Percentiles rank a stretch among this genome's conserved stretches.
These are phyloP conservation scores for Callospermophilus lateralis DNA, from an alignment of 2,113 vertebrate genomes.

Conservation along the genomic window DNA sequence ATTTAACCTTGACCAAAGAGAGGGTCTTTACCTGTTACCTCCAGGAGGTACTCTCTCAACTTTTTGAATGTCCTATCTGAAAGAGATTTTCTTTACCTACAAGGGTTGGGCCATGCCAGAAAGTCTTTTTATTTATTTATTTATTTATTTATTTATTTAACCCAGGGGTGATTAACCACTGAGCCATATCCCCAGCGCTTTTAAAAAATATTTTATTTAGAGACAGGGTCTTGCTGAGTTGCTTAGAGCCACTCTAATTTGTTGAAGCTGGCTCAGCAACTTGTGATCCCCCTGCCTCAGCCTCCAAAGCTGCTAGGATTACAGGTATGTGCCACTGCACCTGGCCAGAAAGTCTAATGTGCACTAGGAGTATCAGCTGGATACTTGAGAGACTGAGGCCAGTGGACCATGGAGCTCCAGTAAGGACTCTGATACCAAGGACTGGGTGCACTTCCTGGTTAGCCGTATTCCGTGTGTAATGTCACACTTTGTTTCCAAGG, in stretches of 20 bases:
- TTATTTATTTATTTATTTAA: too few species aligned
- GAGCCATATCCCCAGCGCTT: too few species aligned
- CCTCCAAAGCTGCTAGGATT: too few species aligned
- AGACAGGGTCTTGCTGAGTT: too few species aligned
- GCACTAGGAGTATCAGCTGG: neutral
- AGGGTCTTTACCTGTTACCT: neutral
- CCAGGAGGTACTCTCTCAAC: neutral
- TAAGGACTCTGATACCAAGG: neutral
- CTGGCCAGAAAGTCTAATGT: neutral
- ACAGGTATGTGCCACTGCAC: too few species aligned
- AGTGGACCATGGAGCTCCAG: neutral
- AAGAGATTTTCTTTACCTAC: neutral
- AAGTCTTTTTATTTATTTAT: neutral
- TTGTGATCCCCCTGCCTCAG: too few species aligned
- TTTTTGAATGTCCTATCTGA: neutral
- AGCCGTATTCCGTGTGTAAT: fast-evolving
- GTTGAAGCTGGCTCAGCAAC: too few species aligned
- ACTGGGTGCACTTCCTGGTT: neutral
- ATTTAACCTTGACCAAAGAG: neutral
- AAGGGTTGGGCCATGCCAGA: neutral
- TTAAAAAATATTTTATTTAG: too few species aligned
- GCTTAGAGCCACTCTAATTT: too few species aligned
- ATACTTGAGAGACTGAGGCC: neutral
- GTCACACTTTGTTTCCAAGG: neutral
- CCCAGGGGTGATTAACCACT: too few species aligned